phyloP scores from a whole-genome alignment of 23 tunicate species.

The Ascidia mentula region DNA sequence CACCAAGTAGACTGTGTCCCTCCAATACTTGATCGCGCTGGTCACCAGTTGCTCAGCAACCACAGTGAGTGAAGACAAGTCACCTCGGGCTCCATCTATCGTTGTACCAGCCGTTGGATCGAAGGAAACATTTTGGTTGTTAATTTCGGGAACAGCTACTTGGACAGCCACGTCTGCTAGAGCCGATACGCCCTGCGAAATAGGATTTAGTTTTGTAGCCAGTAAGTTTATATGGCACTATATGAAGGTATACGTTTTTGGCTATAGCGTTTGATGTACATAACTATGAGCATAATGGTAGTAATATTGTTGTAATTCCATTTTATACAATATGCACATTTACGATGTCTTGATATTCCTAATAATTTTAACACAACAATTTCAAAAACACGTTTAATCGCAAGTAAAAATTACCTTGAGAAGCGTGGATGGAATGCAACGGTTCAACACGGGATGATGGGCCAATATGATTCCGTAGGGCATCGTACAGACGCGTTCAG shows the following conservation, averaged over 20 bases:
- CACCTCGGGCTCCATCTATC: background rate
- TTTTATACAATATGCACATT: no score
- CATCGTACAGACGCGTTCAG: constrained; percentile 59
- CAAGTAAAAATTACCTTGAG: constrained; percentile 24
- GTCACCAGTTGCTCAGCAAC: constrained; percentile 29
- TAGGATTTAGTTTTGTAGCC: background rate
- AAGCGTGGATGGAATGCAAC: constrained; percentile 68
- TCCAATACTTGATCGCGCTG: constrained; percentile 37
- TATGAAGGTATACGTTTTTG: no score
- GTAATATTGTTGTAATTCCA: no score
- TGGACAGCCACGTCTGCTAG: background rate
- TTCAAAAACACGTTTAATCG: background rate
- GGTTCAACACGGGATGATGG: constrained; percentile 46
- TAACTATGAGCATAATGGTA: no score
- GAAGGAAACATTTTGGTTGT: background rate
- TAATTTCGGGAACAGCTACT: background rate
- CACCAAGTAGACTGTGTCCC: constrained; percentile 32
- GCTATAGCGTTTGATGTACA: no score
- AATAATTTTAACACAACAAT: no score
- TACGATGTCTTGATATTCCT: no score
- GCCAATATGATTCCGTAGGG: constrained; percentile 38
- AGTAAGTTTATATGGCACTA: no score
- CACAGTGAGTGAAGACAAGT: background rate
- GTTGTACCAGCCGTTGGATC: background rate
- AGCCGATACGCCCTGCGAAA: background rate